Evolutionary conservation across 1,140 invertebrate species (phyloP).

Genomic region (Bradysia coprophila): DNA sequence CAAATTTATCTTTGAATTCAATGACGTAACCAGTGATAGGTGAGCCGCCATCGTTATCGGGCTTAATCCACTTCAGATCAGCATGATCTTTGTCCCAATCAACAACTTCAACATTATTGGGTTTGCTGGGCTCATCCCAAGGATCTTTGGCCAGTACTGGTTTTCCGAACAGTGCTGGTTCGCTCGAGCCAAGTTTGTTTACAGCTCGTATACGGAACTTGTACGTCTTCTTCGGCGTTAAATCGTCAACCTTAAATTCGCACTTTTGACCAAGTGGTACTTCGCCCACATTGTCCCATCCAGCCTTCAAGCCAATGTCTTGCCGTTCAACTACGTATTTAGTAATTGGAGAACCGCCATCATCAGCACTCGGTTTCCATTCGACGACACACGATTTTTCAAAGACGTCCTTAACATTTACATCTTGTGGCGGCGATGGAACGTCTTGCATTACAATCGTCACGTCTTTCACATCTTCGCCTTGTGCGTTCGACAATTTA

Average conservation of each 20-base stretch:
- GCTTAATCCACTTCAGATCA: slow-evolving; percentile 78
- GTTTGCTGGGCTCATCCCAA: slow-evolving; percentile 92
- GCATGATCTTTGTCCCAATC: slow-evolving; percentile 96
- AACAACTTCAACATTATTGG: slow-evolving; percentile 69
- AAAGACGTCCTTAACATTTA: slow-evolving; percentile 84
- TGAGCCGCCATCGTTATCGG: slow-evolving; percentile 79
- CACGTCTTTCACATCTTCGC: slow-evolving; percentile 68
- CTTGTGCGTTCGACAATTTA: slow-evolving; percentile 70
- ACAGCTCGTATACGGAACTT: slow-evolving; percentile 91
- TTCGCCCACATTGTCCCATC: slow-evolving; percentile 71
- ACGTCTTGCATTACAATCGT: slow-evolving; percentile 81
- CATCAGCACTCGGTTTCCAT: slow-evolving; percentile 84
- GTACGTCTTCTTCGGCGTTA: slow-evolving; percentile 74
- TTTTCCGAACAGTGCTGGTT: slow-evolving; percentile 71
- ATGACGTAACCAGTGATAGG: slow-evolving; percentile 89
- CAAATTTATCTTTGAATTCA: slow-evolving; percentile 86
- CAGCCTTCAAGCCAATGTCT: slow-evolving; percentile 71
- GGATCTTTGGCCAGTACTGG: slow-evolving; percentile 91
- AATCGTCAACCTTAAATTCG: slow-evolving; percentile 70
- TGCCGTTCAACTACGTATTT: slow-evolving; percentile 92
- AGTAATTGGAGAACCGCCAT: slow-evolving; percentile 76
- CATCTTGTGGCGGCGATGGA: slow-evolving; percentile 67
- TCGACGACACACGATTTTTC: slow-evolving; percentile 77
- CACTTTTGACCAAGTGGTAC: slow-evolving; percentile 37
- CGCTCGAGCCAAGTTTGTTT: slow-evolving; percentile 76